Conservation (phyloP, 1,140 invertebrate genomes). For the Drosophila miranda region DNA sequence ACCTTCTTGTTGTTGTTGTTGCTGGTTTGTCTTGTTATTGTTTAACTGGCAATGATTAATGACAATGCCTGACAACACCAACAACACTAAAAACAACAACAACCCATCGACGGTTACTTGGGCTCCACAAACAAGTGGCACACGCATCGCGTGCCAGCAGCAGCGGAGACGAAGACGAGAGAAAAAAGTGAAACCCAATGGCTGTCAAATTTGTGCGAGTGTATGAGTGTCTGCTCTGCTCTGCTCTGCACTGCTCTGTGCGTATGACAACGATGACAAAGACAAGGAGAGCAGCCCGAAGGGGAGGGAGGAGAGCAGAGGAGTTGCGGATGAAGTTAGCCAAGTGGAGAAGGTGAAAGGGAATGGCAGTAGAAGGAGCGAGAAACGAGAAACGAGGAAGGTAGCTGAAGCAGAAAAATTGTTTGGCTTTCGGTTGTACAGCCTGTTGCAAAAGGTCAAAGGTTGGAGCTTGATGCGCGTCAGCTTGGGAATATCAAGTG, state of each 20-base stretch:
- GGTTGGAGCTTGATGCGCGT: slow-evolving; percentile 2
- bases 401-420: slow-evolving; percentile 8
- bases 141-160: slow-evolving; percentile 31
- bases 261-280: slow-evolving; percentile 34
- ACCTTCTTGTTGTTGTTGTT: slow-evolving; percentile 16
- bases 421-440: slow-evolving; percentile 42
- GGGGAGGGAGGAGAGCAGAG: too few relatives aligned
- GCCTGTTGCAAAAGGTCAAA: slow-evolving; percentile 65
- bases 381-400: too few relatives aligned
- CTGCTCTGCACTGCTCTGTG: neutral
- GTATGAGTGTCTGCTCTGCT: neutral
- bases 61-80: slow-evolving; percentile 44
- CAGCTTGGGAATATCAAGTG: neutral
- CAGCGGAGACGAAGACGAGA: neutral
- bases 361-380: neutral
- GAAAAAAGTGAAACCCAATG: slow-evolving; percentile 70
- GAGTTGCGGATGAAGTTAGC: too few relatives aligned
- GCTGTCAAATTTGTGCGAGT: slow-evolving; percentile 48
- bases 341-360: slow-evolving; percentile 16
- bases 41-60: slow-evolving; percentile 58
- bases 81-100: slow-evolving; percentile 35
- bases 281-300: slow-evolving; percentile 31
- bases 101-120: slow-evolving; percentile 33
- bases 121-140: slow-evolving; percentile 58
- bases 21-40: slow-evolving; percentile 52